phyloP scores from a whole-genome alignment of 2,888 invertebrate genomes.

The Diarsia mendica region DNA sequence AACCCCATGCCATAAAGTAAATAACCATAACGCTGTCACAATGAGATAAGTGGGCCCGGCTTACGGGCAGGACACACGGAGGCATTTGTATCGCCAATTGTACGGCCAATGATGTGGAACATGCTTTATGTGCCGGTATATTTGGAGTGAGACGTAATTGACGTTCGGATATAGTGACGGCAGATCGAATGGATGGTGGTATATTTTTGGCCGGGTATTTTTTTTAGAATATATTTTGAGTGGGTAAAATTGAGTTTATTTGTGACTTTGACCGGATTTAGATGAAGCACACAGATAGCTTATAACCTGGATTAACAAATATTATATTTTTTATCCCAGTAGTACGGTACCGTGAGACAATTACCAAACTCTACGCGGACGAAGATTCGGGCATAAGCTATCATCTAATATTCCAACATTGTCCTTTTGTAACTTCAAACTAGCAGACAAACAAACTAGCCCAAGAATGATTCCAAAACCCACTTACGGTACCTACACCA shows the following conservation, averaged over 20 bases:
- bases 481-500: neutral
- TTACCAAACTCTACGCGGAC: no score
- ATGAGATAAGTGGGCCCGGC: constrained; percentile 80
- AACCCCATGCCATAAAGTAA: constrained; percentile 76
- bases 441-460: neutral
- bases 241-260: neutral
- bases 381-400: no score
- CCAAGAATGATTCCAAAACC: neutral
- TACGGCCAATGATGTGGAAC: constrained; percentile 58
- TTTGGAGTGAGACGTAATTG: constrained; percentile 55
- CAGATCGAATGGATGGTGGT: neutral
- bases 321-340: no score
- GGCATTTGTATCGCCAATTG: constrained; percentile 58
- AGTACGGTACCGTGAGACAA: no score
- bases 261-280: no score
- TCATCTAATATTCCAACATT: no score
- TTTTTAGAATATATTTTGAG: neutral
- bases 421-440: neutral
- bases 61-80: constrained; percentile 51
- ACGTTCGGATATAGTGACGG: constrained; percentile 26
- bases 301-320: no score
- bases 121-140: constrained; percentile 52
- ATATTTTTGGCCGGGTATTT: neutral
- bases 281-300: no score
- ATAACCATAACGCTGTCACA: constrained; percentile 80